Base-by-base conservation (phyloP, 92 coral and sea anemone genomes). In the Zoanthus gigantus region DNA sequence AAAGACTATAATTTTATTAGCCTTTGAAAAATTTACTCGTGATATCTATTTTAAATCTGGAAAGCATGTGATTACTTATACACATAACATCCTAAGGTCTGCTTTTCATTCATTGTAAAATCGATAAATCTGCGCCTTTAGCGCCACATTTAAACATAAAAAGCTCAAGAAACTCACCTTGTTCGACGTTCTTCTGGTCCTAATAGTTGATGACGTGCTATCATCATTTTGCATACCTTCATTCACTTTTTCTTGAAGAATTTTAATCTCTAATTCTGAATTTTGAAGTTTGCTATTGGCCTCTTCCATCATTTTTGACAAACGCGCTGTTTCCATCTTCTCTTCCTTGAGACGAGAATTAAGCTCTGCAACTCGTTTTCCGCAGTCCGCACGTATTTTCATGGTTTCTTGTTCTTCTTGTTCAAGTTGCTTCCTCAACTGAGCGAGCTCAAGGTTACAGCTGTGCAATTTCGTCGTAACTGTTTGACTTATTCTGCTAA, bases 321-420 rank as follows among this genome's bases (percentile, higher is more conserved):
- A 87, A 29, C 87, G 66, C 13, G 86, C 93, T 44, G 90, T 89
- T 52, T 94, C 95, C 78, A 90, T 77, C 29, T 85, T 90, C 69
- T 82, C 90, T 14, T 94, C 79, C 63, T 86, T 85, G 42, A 97
- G 66, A 15, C 90, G 78, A 32, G 88, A 77, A 61, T 79, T 89
- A 47, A 92, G 58, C 75, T 95, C 94, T 52, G 92, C 93, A 31
- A 89, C 58, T 72, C 89, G 79, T 30, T 79, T 83, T 83, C 92
- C 96, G 81, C 58, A 83, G 14, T 90, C 90, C 46, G 31, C 72
- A 8, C 82, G 71, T 37, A 73, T 23, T 32, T 83, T 83, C 71
- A 92, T 97, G 4, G 87, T 79, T 29, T 56, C 83, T 17, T 80
- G 88, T 34, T 76, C 88, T 71, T 89, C 94, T 61, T 89, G 92